Evolutionary conservation across 2,888 invertebrate genomes (phyloP), one percentile per base, ranked within the genome.

Genomic region (Noctua comes): DNA sequence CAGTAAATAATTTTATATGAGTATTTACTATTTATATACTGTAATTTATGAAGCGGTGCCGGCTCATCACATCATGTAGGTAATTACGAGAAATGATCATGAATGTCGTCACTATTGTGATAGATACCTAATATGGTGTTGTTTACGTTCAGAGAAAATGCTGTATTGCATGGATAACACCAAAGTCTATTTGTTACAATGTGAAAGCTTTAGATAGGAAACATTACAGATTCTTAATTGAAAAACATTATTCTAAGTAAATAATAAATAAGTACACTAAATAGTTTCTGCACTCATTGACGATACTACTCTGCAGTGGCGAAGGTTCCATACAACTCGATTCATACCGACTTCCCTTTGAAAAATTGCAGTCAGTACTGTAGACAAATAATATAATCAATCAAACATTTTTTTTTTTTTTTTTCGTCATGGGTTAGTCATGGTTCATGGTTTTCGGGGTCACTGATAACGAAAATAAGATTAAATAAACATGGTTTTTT

Each of bases 1-100:
- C 68, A 73, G 72, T 79, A 84, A 86, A 86, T 86, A 84, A 77
- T 77, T 31, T 76, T 72, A 75, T 71, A 80, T 74, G 73, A 69
- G 21, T 73, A 36, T 74, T 82, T 79, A 46, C 13, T 46, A 82
- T 70, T 51, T 80, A 62, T 81, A 46, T 65, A 62, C 73, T 24
- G 7, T 73, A 54, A 76, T 83, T 73, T 77, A 83, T 75, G 51
- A 70, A 75, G 46, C 48, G 71, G 24, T 74, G 68, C 51, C 66
- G 76, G 76, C 48, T 79, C 76, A 75, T 83, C 74, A 71, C 64
- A 73, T 73, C 31, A 59, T 73, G 76, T 76, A 40, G 68, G 76
- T 74, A 82, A 73, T 84, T 36, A 87, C 64, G 68, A 72, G 46
- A 68, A 74, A 65, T 54, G 27, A 72, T 71, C 43, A 65, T 57